A percentile compares a stretch with the other conserved stretches of the same genome.
phyloP scores from a whole-genome alignment of 2,797 vertebrate genomes.

The Bufotes viridis region DNA sequence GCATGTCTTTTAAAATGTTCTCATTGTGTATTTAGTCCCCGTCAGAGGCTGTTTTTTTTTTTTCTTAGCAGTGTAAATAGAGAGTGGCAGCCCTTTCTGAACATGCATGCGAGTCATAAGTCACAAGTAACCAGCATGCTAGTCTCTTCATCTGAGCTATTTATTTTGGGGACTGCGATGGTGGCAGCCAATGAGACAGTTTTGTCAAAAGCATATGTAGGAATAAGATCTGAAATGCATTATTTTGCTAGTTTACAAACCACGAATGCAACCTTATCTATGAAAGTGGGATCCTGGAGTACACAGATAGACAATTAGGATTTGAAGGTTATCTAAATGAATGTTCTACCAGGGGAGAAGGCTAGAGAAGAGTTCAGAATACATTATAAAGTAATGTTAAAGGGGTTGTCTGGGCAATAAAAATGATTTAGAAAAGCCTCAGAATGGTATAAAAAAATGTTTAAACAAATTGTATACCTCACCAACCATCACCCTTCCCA shows the following conservation, averaged over 20 bases:
- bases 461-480: too few species aligned
- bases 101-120: background rate
- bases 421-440: too few species aligned
- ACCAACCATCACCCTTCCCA: too few species aligned
- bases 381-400: too few species aligned
- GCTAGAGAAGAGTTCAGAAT: too few species aligned
- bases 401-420: too few species aligned
- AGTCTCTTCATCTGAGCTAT: background rate
- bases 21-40: conserved; percentile 17
- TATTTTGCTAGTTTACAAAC: background rate
- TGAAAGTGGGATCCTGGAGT: too few species aligned
- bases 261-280: too few species aligned
- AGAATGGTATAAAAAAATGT: too few species aligned
- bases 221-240: background rate
- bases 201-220: background rate
- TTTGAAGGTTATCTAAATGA: too few species aligned
- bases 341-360: too few species aligned
- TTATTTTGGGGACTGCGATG: background rate
- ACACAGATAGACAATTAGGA: too few species aligned
- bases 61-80: background rate
- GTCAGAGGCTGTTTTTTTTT: background rate
- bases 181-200: background rate
- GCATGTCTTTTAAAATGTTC: conserved; percentile 21
- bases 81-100: background rate
- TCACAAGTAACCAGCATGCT: conserved; percentile 1